Evolutionary conservation across 2,888 invertebrate species (phyloP), one percentile per base, ranked within the genome.

Genomic region (Acleris sparsana): DNA sequence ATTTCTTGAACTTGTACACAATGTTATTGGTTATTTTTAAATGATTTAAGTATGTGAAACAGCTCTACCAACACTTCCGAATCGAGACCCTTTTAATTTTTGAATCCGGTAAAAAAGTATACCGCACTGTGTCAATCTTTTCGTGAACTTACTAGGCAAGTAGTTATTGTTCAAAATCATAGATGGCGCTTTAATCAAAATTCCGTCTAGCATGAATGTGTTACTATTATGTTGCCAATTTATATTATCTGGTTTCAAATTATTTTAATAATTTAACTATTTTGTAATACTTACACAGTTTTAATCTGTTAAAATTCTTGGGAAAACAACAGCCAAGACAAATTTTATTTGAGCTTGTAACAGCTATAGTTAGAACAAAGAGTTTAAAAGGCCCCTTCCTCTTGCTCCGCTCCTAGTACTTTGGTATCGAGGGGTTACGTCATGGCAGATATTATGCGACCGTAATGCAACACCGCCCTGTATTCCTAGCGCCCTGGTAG

Each of bases 351-450:
- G 33, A 18, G 5, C 3, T 5, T 39, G 16, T 53, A 53, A 53
- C n/a, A n/a, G n/a, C 53, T 9, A 33, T 9, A 39, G 6, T n/a
- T n/a, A n/a, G n/a, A n/a, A n/a, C n/a, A 43, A 43, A 18, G 16
- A 16, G 39, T 43, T n/a, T 13, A 3, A 22, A 20, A 43, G 53
- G 18, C 57, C 29, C 44, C 18, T 57, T 33, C 29, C n/a, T 17
- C 7, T 25, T 58, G 5, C 52, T 63, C 13, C 22, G 53, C 52
- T 58, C 58, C 53, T 58, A 25, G 63, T 63, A 22, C n/a, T 29
- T 63, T 46, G 58, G 63, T 63, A 63, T 63, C 63, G 44, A 57
- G 33, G 52, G 63, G 63, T 63, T 63, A 63, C 63, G 63, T 63
- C 63, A 63, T 53, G 52, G 46, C 33, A 51, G 5, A 33, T 18